These are phyloP conservation scores for Chaetodon trifasciatus DNA, from an alignment of 2,797 vertebrate species.

Conservation along the genomic window DNA sequence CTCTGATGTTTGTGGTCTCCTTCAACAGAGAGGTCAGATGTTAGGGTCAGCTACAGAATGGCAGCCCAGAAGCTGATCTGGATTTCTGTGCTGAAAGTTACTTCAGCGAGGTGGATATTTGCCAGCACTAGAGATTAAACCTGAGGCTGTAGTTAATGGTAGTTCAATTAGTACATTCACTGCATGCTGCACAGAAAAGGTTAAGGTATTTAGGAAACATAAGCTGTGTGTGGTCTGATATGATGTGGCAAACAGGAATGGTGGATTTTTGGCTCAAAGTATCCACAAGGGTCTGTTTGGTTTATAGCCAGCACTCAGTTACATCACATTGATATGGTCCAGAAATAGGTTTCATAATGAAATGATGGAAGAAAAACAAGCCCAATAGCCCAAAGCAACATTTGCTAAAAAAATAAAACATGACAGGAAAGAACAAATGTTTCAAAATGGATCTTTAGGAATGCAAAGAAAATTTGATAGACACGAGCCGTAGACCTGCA, in stretches of 20 bases:
- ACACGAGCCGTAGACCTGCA: neutral
- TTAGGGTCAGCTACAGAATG: conserved; percentile 11
- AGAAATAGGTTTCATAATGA: neutral
- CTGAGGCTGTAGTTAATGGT: neutral
- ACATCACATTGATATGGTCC: neutral
- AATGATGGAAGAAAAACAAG: neutral
- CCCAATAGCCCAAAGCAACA: neutral
- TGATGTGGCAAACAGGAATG: neutral
- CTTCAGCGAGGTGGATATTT: neutral
- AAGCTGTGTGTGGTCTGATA: neutral
- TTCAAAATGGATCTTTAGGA: neutral
- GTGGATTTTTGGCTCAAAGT: neutral
- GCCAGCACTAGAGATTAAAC: neutral
- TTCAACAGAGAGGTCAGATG: conserved; percentile 10
- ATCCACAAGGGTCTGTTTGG: neutral
- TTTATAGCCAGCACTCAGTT: neutral
- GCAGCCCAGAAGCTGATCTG: conserved; percentile 1
- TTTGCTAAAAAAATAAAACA: neutral
- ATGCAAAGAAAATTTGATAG: neutral
- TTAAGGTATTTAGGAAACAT: neutral
- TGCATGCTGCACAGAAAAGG: neutral
- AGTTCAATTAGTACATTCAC: neutral
- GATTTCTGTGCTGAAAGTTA: conserved; percentile 21
- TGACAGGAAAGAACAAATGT: neutral
- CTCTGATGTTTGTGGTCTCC: neutral